Evolutionary conservation across 2,888 invertebrate species (phyloP).

Genomic region (Agrotis ipsilon): DNA sequence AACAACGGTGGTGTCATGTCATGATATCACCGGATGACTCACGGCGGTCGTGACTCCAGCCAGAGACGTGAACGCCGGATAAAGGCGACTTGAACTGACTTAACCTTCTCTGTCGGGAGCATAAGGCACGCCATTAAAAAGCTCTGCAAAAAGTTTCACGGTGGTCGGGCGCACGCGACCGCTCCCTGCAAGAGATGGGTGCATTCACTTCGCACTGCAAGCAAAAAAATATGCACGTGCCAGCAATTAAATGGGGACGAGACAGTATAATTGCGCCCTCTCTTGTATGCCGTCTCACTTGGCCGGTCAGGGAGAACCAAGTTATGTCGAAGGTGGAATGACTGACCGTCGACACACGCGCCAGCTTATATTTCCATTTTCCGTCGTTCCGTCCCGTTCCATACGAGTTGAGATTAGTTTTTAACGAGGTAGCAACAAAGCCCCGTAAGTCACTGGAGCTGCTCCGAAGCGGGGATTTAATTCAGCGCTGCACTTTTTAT

Average conservation of each 20-base stretch:
- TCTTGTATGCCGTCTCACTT: constrained; percentile 75
- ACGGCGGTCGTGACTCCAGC: constrained; percentile 78
- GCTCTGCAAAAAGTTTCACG: constrained; percentile 79
- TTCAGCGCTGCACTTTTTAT: constrained; percentile 73
- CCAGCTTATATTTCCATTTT: constrained; percentile 73
- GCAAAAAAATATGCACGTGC: constrained; percentile 88
- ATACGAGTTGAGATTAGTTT: constrained; percentile 77
- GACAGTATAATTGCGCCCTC: constrained; percentile 77
- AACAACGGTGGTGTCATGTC: constrained; percentile 78
- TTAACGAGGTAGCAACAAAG: constrained; percentile 75
- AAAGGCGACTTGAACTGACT: constrained; percentile 80
- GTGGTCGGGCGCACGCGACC: constrained; percentile 79
- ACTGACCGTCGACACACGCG: constrained; percentile 84
- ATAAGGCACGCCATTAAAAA: constrained; percentile 81
- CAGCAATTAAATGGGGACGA: constrained; percentile 85
- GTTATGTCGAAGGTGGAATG: constrained; percentile 75
- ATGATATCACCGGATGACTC: constrained; percentile 87
- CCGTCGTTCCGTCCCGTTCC: constrained; percentile 77
- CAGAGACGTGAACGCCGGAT: constrained; percentile 71
- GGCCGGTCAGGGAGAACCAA: constrained; percentile 82
- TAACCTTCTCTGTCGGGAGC: constrained; percentile 81
- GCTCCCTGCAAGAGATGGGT: constrained; percentile 75
- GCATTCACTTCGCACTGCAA: constrained; percentile 78
- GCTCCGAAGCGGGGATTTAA: constrained; percentile 67
- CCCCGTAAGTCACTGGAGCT: constrained; percentile 66